Evolutionary conservation across 2,113 vertebrate species (phyloP).

Genomic region (Strigops habroptila): DNA sequence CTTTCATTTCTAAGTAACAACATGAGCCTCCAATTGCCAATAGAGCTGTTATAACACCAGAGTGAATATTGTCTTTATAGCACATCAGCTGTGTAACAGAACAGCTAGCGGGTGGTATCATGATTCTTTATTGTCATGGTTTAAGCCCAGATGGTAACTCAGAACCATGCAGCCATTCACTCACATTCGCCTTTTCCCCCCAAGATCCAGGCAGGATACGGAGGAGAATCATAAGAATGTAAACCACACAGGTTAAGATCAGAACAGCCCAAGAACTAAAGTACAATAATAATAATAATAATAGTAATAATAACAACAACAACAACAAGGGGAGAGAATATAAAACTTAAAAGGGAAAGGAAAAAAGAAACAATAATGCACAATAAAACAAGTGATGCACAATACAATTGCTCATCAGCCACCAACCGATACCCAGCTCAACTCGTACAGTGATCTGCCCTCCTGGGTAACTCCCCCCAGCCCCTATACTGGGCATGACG

Average conservation of each 20-base stretch:
- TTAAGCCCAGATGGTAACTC: not conserved
- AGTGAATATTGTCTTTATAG: not conserved
- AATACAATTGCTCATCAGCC: not conserved
- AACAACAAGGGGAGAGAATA: not conserved
- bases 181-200: not conserved
- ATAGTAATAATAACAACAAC: not conserved
- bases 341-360: not conserved
- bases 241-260: not conserved
- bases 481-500: not conserved
- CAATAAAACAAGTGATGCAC: not conserved
- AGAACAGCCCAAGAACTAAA: not conserved
- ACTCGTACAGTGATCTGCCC: not conserved
- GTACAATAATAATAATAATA: too few species aligned
- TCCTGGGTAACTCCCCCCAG: not conserved
- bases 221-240: not conserved
- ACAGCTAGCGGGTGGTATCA: not conserved
- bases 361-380: not conserved
- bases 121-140: not conserved
- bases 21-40: not conserved
- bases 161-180: not conserved
- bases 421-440: not conserved
- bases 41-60: not conserved
- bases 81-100: not conserved
- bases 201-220: not conserved
- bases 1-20: not conserved